Evolutionary conservation across 2,888 invertebrate genomes (phyloP).

Genomic region (Chirona hameri): DNA sequence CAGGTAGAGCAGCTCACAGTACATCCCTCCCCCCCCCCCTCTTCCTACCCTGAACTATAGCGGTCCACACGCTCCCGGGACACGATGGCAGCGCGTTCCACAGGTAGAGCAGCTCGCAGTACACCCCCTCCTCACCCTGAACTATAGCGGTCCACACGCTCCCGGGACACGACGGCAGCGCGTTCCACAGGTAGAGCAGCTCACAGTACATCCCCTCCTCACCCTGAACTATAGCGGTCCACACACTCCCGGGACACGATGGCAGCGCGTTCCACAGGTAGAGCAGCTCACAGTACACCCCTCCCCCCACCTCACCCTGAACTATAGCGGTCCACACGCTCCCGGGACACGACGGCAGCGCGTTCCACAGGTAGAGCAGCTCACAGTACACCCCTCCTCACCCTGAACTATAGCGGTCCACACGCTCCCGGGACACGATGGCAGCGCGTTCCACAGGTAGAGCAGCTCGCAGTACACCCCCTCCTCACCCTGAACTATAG

Average conservation of each 20-base stretch:
- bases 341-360: conserved; percentile 57
- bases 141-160: conserved; percentile 41
- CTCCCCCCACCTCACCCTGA: conserved; percentile 34
- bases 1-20: conserved; percentile 62
- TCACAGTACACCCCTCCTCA: conserved; percentile 52
- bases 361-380: conserved; percentile 65
- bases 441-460: conserved; percentile 64
- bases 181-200: conserved; percentile 65
- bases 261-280: conserved; percentile 66
- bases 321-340: conserved; percentile 41
- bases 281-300: conserved; percentile 62
- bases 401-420: conserved; percentile 38
- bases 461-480: conserved; percentile 61
- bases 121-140: conserved; percentile 34
- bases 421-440: conserved; percentile 53
- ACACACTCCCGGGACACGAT: conserved; percentile 51
- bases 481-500: conserved; percentile 35
- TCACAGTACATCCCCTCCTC: conserved; percentile 53
- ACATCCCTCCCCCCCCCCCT: too few relatives aligned
- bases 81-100: conserved; percentile 65
- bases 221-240: conserved; percentile 36
- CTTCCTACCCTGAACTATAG: conserved; percentile 35
- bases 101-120: conserved; percentile 62
- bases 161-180: conserved; percentile 57
- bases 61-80: conserved; percentile 45